Evolutionary conservation across 1,140 invertebrate species (phyloP).

Genomic region (Chlorops oryzae): DNA sequence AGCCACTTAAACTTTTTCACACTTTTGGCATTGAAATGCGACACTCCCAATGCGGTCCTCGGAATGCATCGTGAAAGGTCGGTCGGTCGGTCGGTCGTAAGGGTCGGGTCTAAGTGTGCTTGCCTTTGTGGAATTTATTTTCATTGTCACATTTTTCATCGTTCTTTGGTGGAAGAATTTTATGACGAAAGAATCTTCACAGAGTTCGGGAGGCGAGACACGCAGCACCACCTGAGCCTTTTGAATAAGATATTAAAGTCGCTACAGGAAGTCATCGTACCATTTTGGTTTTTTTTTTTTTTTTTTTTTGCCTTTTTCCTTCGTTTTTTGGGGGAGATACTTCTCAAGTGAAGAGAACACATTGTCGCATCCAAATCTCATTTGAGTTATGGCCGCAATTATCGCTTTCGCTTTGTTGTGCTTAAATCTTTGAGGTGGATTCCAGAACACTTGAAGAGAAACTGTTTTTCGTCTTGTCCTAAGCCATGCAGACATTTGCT

Average conservation of each 20-base stretch:
- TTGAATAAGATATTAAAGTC: too few species aligned
- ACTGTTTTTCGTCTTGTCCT: too few species aligned
- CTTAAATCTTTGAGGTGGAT: background rate
- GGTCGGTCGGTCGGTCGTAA: slow-evolving; percentile 1
- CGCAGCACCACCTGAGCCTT: too few species aligned
- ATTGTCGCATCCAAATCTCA: slow-evolving; percentile 39
- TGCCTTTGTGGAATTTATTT: slow-evolving; percentile 36
- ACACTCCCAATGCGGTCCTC: background rate
- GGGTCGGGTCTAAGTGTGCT: background rate
- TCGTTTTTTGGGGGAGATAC: too few species aligned
- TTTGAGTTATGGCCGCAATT: slow-evolving; percentile 48
- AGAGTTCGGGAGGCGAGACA: too few species aligned
- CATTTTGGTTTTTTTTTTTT: slow-evolving; percentile 21
- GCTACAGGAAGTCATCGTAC: slow-evolving; percentile 37
- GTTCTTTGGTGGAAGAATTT: too few species aligned
- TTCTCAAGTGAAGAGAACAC: too few species aligned
- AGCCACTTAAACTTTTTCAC: slow-evolving; percentile 47
- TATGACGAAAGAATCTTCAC: too few species aligned
- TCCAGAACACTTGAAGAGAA: background rate
- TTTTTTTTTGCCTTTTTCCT: slow-evolving; percentile 13
- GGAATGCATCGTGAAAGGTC: background rate
- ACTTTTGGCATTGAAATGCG: slow-evolving; percentile 13
- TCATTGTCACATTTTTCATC: slow-evolving; percentile 47
- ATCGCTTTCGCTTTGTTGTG: slow-evolving; percentile 23
- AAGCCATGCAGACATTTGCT: slow-evolving; percentile 19